Evolutionary conservation across 2,888 invertebrate species (phyloP), one percentile per base, ranked within the genome.

Genomic region (Andrena camellia): DNA sequence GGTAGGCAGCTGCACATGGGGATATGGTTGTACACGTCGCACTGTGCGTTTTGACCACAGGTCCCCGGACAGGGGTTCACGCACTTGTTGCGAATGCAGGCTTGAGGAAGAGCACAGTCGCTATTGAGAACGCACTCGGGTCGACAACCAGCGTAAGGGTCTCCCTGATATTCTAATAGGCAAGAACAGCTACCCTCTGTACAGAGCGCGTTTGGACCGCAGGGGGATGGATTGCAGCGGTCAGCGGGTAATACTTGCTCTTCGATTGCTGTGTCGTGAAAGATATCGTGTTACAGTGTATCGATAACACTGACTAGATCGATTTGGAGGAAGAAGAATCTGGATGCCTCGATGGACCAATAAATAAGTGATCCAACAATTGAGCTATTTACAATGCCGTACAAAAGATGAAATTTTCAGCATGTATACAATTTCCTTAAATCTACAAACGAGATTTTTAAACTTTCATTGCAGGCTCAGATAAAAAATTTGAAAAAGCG

Each of bases 221-320:
- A 95, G 8, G 97, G 97, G 59, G 96, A 96, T 69, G 97, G 96
- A 91, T 95, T 94, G 90, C 96, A 96, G 7, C 96, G 96, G 91
- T 96, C 96, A 48, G 92, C 90, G n/a, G 94, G 94, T 26, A 91
- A 89, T 17, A 94, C 93, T 66, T 94, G 89, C 81, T 91, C 92
- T 23, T 86, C 85, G 29, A 76, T 89, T 23, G 89, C 89, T 88
- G 57, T 60, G 76, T 70, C 17, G 59, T 33, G 23, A 4, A 48
- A 74, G 78, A 31, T 17, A 20, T 60, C 20, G 35, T 5, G n/a
- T 71, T 3, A 48, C 8, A 71, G 2, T 62, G 26, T 8, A 35
- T 13, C 3, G 17, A 7, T 17, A 8, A 66, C 1, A 6, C 8
- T 42, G 63, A 35, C 20, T 54, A 54, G n/a, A 63, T 42, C 7